Percentiles rank a stretch among this genome's conserved stretches.
Conservation (phyloP, 2,113 vertebrate species). For the Genyomyrus donnyi region DNA sequence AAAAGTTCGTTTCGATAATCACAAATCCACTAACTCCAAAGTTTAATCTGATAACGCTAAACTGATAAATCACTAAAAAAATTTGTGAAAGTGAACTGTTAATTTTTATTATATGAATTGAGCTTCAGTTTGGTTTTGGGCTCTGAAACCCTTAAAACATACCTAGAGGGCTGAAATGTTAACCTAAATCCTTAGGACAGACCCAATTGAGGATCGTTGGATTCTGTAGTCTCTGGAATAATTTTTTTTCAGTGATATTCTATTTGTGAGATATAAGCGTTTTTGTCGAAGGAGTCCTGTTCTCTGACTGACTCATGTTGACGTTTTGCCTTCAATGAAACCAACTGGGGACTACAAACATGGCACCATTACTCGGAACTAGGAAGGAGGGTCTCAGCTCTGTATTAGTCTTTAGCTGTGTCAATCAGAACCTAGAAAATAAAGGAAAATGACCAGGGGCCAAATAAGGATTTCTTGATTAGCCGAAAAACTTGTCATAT, state of each 20-base stretch:
- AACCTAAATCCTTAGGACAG: no score
- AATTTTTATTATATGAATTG: no score
- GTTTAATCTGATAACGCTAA: no score
- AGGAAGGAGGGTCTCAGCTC: neutral
- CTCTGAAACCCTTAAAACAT: no score
- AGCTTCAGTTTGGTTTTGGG: no score
- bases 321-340: neutral
- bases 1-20: no score
- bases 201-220: no score
- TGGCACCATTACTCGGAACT: neutral
- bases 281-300: neutral
- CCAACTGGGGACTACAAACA: neutral
- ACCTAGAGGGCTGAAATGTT: no score
- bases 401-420: neutral
- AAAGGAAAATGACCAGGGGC: neutral
- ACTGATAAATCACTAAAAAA: no score
- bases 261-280: neutral
- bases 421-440: neutral
- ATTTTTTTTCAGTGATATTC: neutral
- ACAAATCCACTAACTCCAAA: no score
- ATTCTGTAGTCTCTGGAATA: neutral
- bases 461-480: neutral
- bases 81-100: no score
- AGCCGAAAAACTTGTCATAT: neutral
- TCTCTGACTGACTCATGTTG: neutral